These are phyloP conservation scores for Hermaeophaga mercurialis DNA, from an alignment of 2,888 invertebrate species.

Conservation along the genomic window DNA sequence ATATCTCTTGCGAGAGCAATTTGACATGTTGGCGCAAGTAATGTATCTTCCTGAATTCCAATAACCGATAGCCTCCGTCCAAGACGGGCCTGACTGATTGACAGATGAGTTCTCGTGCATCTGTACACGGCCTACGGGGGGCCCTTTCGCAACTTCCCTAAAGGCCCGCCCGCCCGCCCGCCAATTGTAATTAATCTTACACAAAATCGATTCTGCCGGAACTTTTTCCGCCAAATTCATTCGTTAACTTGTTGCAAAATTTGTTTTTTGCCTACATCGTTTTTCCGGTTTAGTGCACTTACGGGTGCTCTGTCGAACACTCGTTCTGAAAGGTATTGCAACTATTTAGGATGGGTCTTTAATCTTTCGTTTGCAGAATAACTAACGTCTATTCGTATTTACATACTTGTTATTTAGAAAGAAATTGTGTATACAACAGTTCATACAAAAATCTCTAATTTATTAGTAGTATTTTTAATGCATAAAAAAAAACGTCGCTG, in stretches of 20 bases:
- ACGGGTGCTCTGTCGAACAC: slow-evolving; percentile 14
- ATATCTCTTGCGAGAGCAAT: slow-evolving; percentile 20
- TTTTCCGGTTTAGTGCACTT: slow-evolving; percentile 18
- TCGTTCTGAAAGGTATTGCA: slow-evolving; percentile 17
- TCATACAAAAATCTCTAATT: too few species aligned
- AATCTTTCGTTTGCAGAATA: slow-evolving; percentile 16
- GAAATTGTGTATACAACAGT: too few species aligned
- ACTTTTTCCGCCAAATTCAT: slow-evolving; percentile 25
- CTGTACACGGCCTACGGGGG: slow-evolving; percentile 5
- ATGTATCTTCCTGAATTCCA: slow-evolving; percentile 25
- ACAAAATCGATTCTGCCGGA: slow-evolving; percentile 26
- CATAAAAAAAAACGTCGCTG: too few species aligned
- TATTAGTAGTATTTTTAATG: too few species aligned
- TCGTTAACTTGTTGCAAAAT: slow-evolving; percentile 32
- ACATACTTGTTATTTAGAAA: not conserved
- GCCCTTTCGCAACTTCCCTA: slow-evolving; percentile 3
- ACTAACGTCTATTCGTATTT: slow-evolving; percentile 5
- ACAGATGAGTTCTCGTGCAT: slow-evolving; percentile 29
- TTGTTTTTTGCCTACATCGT: slow-evolving; percentile 22
- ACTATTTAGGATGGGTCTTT: slow-evolving; percentile 17
- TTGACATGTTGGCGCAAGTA: slow-evolving; percentile 16
- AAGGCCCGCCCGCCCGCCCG: too few species aligned
- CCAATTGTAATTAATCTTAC: slow-evolving; percentile 37
- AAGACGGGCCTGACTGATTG: slow-evolving; percentile 30
- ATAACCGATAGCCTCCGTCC: slow-evolving; percentile 28